A percentile compares a stretch with the other conserved stretches of the same genome.
Evolutionary conservation across 2,797 vertebrate species (phyloP).

Genomic region (Diplodus puntazzo): DNA sequence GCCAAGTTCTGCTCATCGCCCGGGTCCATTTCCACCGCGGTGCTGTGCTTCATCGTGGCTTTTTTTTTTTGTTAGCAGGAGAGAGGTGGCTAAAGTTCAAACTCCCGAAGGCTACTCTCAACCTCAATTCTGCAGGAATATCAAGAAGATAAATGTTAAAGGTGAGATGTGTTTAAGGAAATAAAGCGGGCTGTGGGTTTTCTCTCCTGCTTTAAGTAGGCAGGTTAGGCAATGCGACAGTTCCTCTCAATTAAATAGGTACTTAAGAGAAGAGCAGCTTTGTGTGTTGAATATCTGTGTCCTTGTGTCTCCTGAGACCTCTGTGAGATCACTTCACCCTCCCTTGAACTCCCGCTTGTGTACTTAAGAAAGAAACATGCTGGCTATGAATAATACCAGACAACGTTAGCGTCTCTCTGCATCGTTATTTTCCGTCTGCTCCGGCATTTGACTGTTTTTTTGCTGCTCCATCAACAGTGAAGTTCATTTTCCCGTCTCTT

Average conservation of each 20-base stretch:
- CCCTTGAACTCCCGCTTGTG: background rate
- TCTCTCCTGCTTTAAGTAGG: background rate
- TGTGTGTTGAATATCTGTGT: constrained; percentile 1
- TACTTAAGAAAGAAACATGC: background rate
- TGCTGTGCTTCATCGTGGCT: background rate
- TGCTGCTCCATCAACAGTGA: constrained; percentile 18
- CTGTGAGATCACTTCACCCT: background rate
- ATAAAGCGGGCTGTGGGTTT: background rate
- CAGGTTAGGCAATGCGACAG: background rate
- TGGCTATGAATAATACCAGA: constrained; percentile 5
- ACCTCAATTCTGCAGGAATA: background rate
- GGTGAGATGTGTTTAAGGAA: constrained; percentile 5
- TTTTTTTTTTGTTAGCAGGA: background rate
- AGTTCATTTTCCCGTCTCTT: constrained; percentile 17
- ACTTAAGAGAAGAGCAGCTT: background rate
- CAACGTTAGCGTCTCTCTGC: background rate
- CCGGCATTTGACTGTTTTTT: constrained; percentile 21
- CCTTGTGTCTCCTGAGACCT: constrained; percentile 1
- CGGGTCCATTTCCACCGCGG: background rate
- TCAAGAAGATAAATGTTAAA: constrained; percentile 8
- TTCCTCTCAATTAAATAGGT: background rate
- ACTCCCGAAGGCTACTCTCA: constrained; percentile 5
- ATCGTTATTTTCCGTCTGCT: constrained; percentile 10
- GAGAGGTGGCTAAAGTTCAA: constrained; percentile 26
- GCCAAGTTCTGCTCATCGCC: constrained; percentile 14